A percentile compares a stretch with the other conserved stretches of the same genome.
phyloP scores from a whole-genome alignment of 2,113 vertebrate genomes.

The Dicrurus megarhynchus region DNA sequence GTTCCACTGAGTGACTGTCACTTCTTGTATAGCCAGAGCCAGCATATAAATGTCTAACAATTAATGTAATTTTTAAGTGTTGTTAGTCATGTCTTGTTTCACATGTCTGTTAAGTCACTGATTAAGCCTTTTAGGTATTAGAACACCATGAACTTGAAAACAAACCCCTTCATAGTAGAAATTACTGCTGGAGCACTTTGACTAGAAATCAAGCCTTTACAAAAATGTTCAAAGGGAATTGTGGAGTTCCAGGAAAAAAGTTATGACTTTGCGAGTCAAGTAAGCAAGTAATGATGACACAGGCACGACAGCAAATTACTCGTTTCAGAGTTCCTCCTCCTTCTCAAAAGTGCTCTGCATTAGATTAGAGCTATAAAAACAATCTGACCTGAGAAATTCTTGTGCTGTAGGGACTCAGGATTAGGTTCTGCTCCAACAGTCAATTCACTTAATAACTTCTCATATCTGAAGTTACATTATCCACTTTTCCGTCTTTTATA shows the following conservation, averaged over 20 bases:
- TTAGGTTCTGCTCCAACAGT: neutral
- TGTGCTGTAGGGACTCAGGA: neutral
- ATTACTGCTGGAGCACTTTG: neutral
- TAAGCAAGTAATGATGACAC: neutral
- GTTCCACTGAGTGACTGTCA: neutral
- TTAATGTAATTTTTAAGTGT: neutral
- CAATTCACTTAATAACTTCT: constrained; percentile 28
- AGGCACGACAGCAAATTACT: neutral
- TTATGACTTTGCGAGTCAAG: neutral
- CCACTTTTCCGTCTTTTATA: constrained; percentile 3
- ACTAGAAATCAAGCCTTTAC: neutral
- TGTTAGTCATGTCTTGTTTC: neutral
- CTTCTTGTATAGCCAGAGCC: neutral
- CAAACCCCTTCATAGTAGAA: neutral
- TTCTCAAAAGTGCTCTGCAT: neutral
- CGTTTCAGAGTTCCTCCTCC: neutral
- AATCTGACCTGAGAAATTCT: neutral
- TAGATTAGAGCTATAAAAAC: constrained; percentile 8
- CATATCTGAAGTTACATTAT: constrained; percentile 43
- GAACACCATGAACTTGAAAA: neutral
- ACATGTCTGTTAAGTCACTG: neutral
- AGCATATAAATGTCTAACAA: neutral
- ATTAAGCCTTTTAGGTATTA: neutral
- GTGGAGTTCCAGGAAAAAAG: neutral
- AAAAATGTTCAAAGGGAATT: neutral